A percentile compares a stretch with the other conserved stretches of the same genome.
These are phyloP conservation scores for Heterohyrax brucei DNA, from an alignment of 2,797 vertebrate genomes.

Conservation along the genomic window DNA sequence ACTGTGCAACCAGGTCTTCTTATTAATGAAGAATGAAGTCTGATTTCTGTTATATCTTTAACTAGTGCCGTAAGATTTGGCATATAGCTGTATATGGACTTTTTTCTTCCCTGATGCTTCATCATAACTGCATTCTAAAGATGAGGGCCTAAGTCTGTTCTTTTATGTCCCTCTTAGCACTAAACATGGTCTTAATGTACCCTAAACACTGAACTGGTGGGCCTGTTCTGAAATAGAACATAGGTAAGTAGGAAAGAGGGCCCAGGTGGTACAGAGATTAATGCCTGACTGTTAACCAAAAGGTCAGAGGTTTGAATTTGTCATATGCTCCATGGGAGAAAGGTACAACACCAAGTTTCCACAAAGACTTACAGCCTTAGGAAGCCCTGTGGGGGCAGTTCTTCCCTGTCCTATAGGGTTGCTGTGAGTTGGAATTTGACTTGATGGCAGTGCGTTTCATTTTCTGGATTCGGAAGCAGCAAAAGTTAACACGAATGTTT, in stretches of 20 bases:
- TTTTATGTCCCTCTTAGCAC: neutral
- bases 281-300: neutral
- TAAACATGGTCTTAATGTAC: neutral
- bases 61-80: neutral
- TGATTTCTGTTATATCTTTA: neutral
- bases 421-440: neutral
- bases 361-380: neutral
- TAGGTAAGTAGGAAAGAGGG: slow-evolving; percentile 20
- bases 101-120: neutral
- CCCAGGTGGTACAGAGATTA: neutral
- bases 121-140: neutral
- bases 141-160: neutral
- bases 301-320: too few relatives aligned
- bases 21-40: neutral
- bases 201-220: neutral
- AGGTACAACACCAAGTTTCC: neutral
- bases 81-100: neutral
- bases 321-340: neutral
- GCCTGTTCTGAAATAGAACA: slow-evolving; percentile 17
- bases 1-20: neutral
- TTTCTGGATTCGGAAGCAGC: neutral
- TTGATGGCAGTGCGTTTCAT: neutral
- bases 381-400: neutral
- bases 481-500: neutral
- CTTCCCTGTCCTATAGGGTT: neutral